Conservation (phyloP, 2,113 vertebrate species). For the Colinus virginianus region DNA sequence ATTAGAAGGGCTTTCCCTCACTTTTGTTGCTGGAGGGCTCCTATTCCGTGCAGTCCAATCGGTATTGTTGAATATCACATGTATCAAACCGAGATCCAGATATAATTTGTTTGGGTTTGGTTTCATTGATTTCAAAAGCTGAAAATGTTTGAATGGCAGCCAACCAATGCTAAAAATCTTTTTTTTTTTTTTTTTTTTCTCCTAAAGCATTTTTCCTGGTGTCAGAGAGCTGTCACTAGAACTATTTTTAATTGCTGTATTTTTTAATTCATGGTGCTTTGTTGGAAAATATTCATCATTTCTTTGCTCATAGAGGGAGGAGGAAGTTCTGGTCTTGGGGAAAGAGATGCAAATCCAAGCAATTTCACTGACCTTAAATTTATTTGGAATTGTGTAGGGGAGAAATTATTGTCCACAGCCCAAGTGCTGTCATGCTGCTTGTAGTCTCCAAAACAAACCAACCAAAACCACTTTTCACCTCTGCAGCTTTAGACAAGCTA, state of each 20-base stretch:
- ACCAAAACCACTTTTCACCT: background rate
- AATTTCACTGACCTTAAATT: slow-evolving; percentile 21
- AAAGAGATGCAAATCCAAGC: slow-evolving; percentile 55
- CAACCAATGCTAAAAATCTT: slow-evolving; percentile 27
- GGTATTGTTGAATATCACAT: background rate
- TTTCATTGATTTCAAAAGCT: slow-evolving; percentile 20
- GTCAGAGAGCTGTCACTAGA: slow-evolving; percentile 47
- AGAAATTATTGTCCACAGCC: background rate
- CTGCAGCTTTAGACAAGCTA: background rate
- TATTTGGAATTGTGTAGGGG: background rate
- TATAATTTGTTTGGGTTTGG: background rate
- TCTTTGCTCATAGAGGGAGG: slow-evolving; percentile 1
- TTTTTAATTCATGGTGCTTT: slow-evolving; percentile 15
- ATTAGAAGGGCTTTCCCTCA: background rate
- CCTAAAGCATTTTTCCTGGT: background rate
- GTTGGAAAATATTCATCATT: slow-evolving; percentile 46
- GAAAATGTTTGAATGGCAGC: slow-evolving; percentile 40
- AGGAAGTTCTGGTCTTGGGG: slow-evolving; percentile 37
- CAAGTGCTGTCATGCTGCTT: background rate
- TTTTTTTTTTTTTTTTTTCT: background rate
- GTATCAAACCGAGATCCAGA: slow-evolving; percentile 37
- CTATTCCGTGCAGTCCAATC: background rate
- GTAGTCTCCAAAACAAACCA: background rate
- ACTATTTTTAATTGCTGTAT: slow-evolving; percentile 47
- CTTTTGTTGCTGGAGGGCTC: background rate